phyloP scores from a whole-genome alignment of 2,797 vertebrate genomes.

The Anableps anableps region DNA sequence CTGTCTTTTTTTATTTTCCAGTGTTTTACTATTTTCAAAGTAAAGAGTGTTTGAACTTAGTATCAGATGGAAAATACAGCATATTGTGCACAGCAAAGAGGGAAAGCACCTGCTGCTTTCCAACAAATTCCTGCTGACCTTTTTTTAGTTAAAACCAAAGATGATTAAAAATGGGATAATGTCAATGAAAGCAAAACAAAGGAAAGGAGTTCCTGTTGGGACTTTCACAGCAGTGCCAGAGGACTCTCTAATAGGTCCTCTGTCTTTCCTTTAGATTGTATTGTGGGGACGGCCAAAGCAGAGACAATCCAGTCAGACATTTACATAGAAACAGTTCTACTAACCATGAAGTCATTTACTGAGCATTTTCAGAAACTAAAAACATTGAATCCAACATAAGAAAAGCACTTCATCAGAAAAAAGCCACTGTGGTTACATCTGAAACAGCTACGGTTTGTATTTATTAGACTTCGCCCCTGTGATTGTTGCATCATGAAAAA shows the following conservation, averaged over 20 bases:
- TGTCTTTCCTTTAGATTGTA: background rate
- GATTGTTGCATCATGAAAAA: too few species aligned
- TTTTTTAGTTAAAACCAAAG: background rate
- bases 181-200: background rate
- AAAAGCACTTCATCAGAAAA: background rate
- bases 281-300: background rate
- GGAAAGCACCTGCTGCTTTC: background rate
- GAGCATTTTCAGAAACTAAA: background rate
- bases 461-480: too few species aligned
- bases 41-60: background rate
- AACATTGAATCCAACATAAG: background rate
- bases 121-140: background rate
- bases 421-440: too few species aligned
- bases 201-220: slow-evolving; percentile 19
- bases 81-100: slow-evolving; percentile 1
- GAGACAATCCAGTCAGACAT: background rate
- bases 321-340: background rate
- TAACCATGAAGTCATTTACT: background rate
- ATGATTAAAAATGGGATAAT: background rate
- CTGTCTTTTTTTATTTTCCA: background rate
- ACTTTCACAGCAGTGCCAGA: slow-evolving; percentile 19
- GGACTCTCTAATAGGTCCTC: slow-evolving; percentile 13
- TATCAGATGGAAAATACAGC: background rate
- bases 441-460: too few species aligned
- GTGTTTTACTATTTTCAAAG: slow-evolving; percentile 2